Evolutionary conservation across 1,140 invertebrate species (phyloP).

Genomic region (Drosophila melanica): DNA sequence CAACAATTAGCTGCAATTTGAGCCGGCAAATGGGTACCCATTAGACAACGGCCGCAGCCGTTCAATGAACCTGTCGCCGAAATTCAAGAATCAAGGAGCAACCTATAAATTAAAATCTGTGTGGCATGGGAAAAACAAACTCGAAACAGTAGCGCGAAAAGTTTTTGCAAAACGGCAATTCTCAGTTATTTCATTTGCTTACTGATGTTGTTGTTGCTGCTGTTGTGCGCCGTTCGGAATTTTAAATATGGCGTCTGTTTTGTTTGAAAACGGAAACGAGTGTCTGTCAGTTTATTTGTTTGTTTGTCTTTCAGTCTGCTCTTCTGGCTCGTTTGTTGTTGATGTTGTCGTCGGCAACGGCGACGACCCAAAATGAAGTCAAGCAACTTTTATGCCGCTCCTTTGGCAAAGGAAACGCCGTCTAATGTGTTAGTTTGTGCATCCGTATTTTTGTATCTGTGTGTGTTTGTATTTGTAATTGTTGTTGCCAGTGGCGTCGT

Average conservation of each 20-base stretch:
- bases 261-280: conserved; percentile 82
- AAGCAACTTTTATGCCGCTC: conserved; percentile 61
- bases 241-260: conserved; percentile 82
- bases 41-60: conserved; percentile 33
- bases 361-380: conserved; percentile 72
- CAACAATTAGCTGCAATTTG: conserved; percentile 62
- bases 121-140: conserved; percentile 40
- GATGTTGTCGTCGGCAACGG: conserved; percentile 51
- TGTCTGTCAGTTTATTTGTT: conserved; percentile 81
- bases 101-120: conserved; percentile 61
- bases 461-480: conserved; percentile 53
- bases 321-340: conserved; percentile 25
- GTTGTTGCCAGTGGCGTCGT: conserved; percentile 54
- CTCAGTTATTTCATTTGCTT: conserved; percentile 73
- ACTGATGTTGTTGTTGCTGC: conserved; percentile 24
- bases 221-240: conserved; percentile 66
- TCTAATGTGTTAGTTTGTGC: conserved; percentile 75
- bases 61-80: conserved; percentile 59
- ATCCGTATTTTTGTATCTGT: conserved; percentile 15
- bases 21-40: conserved; percentile 53
- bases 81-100: conserved; percentile 53
- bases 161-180: conserved; percentile 68
- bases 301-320: conserved; percentile 48
- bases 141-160: conserved; percentile 66
- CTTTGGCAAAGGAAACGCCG: conserved; percentile 73